These are phyloP conservation scores for Bactericera cockerelli DNA, from an alignment of 1,140 invertebrate species.

Conservation along the genomic window DNA sequence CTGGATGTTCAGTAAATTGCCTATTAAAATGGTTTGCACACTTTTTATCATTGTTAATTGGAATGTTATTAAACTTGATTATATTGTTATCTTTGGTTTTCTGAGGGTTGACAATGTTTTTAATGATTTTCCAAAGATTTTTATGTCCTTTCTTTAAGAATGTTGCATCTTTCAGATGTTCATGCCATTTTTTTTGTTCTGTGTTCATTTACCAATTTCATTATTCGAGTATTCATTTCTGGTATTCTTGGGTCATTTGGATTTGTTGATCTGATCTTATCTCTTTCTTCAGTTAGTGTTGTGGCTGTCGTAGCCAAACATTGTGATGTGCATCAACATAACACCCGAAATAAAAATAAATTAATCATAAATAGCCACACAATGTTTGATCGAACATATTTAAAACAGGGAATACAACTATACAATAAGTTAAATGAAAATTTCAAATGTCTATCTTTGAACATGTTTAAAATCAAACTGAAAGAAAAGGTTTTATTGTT, in stretches of 20 bases:
- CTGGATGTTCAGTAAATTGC: neutral
- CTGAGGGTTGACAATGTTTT: neutral
- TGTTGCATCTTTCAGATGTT: neutral
- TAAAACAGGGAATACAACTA: too few relatives aligned
- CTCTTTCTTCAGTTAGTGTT: too few relatives aligned
- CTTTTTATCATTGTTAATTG: neutral
- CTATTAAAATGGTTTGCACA: neutral
- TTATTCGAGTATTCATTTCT: neutral
- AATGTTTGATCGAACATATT: too few relatives aligned
- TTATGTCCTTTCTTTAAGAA: neutral
- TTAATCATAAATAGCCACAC: too few relatives aligned
- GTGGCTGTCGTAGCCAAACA: too few relatives aligned
- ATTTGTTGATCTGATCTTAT: neutral
- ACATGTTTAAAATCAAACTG: too few relatives aligned
- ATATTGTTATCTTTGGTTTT: too few relatives aligned
- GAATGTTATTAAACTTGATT: neutral
- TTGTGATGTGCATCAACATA: too few relatives aligned
- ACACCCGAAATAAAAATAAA: too few relatives aligned
- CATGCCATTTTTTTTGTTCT: neutral
- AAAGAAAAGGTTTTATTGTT: too few relatives aligned
- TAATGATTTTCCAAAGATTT: neutral
- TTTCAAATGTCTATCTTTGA: too few relatives aligned
- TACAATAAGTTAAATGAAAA: too few relatives aligned
- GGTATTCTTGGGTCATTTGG: neutral
- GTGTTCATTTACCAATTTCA: neutral